Conservation (phyloP, 2,888 invertebrate genomes). For the Ceriagrion tenellum region DNA sequence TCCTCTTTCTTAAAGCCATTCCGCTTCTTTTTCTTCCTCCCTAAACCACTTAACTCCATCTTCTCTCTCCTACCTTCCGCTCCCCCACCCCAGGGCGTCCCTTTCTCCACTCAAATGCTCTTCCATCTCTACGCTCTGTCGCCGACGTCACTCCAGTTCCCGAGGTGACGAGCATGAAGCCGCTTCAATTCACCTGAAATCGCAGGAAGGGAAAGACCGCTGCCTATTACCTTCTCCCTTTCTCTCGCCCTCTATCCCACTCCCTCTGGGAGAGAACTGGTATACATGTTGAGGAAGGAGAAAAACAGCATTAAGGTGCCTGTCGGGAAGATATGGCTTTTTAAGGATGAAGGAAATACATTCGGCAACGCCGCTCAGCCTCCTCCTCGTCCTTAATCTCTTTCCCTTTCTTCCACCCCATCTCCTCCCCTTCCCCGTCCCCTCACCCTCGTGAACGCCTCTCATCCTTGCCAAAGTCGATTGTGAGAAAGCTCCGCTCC, state of each 20-base stretch:
- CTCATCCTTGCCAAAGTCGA: conserved; percentile 30
- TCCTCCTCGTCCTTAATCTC: too few species aligned
- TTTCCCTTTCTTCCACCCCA: too few species aligned
- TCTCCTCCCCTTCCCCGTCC: not conserved
- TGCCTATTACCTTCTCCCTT: not conserved
- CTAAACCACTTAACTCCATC: not conserved
- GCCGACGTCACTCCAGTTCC: not conserved
- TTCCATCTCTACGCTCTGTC: not conserved
- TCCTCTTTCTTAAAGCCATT: not conserved
- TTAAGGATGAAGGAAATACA: not conserved
- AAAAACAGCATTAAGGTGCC: conserved; percentile 13
- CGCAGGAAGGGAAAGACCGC: not conserved
- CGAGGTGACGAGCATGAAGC: conserved; percentile 20
- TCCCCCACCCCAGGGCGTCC: not conserved
- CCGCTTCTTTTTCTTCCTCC: not conserved
- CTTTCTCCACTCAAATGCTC: not conserved
- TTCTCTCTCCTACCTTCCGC: not conserved
- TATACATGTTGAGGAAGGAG: not conserved
- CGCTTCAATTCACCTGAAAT: not conserved
- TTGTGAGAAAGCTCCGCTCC: conserved; percentile 32
- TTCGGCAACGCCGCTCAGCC: conserved; percentile 10
- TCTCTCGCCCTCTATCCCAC: not conserved
- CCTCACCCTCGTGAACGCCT: not conserved
- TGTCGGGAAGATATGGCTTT: conserved; percentile 5
- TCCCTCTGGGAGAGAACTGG: not conserved